These are phyloP conservation scores for Rhorus exstirpatorius DNA, from an alignment of 2,888 invertebrate genomes.

Conservation along the genomic window DNA sequence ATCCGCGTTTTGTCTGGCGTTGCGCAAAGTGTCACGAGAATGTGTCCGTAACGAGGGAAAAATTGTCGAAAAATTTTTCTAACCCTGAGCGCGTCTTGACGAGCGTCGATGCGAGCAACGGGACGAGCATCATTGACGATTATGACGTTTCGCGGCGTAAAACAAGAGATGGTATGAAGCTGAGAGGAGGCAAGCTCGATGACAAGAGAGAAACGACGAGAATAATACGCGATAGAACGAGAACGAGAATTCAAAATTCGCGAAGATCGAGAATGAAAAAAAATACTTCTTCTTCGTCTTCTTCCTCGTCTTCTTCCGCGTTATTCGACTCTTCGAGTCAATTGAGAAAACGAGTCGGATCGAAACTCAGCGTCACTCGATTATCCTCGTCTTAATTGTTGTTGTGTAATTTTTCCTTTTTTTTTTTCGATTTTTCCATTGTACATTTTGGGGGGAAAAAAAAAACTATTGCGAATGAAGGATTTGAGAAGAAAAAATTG, in stretches of 20 bases:
- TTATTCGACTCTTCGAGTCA: slow-evolving; percentile 7
- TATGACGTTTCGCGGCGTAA: slow-evolving; percentile 9
- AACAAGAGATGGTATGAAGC: not conserved
- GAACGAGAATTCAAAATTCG: not conserved
- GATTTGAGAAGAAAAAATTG: no score
- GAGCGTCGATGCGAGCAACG: no score
- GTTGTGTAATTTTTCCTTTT: not conserved
- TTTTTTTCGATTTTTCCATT: not conserved
- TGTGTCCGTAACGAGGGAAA: not conserved
- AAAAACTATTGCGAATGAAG: not conserved
- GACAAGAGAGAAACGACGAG: slow-evolving; percentile 17
- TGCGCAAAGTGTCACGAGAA: slow-evolving; percentile 73
- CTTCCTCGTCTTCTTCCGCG: no score
- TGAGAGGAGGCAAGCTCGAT: slow-evolving; percentile 11
- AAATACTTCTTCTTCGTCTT: no score
- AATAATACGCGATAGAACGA: slow-evolving; percentile 10
- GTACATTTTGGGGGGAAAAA: slow-evolving; percentile 15
- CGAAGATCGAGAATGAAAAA: slow-evolving; percentile 33
- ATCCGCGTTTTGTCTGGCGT: slow-evolving; percentile 80
- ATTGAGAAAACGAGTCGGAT: slow-evolving; percentile 75
- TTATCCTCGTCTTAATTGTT: not conserved
- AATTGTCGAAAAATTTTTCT: not conserved
- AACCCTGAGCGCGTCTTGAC: no score
- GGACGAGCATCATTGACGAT: no score
- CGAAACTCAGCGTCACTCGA: slow-evolving; percentile 74